Conservation (phyloP, 2,888 invertebrate genomes). For the Incurvaria masculella region DNA sequence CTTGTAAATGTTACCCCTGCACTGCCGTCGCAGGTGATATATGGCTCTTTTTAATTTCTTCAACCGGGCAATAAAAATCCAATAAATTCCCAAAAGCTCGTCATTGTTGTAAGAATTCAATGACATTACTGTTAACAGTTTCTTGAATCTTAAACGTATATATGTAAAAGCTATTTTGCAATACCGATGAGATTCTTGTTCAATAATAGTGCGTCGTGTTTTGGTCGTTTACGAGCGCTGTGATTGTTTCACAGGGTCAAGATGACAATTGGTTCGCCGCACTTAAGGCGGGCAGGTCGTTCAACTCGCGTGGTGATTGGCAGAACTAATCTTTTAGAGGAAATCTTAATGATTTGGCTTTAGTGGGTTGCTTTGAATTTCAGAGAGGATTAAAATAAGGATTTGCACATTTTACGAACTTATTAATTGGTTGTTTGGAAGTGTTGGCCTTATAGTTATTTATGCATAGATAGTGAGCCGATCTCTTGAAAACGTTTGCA, state of each 20-base stretch:
- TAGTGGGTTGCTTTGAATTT: not conserved
- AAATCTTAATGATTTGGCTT: not conserved
- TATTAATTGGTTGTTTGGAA: no score
- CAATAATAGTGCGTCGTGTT: no score
- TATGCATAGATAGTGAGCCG: no score
- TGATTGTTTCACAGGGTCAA: not conserved
- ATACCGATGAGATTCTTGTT: no score
- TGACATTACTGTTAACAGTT: no score
- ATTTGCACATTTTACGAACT: no score
- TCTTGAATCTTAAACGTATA: no score
- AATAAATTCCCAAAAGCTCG: conserved; percentile 29
- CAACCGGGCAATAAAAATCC: conserved; percentile 31
- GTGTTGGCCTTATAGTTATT: no score
- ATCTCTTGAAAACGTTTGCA: no score
- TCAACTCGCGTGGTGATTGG: not conserved
- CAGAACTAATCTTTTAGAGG: not conserved
- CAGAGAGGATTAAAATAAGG: no score
- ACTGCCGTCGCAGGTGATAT: conserved; percentile 6
- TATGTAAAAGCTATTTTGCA: no score
- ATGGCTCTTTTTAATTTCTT: conserved; percentile 32
- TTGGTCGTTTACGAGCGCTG: not conserved
- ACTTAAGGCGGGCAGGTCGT: not conserved
- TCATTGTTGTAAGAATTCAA: conserved; percentile 28
- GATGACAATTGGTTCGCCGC: not conserved
- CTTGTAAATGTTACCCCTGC: not conserved